Percentiles rank a stretch among this genome's conserved stretches.
phyloP scores from a whole-genome alignment of 2,113 vertebrate species.

The Pterocles orientalis region DNA sequence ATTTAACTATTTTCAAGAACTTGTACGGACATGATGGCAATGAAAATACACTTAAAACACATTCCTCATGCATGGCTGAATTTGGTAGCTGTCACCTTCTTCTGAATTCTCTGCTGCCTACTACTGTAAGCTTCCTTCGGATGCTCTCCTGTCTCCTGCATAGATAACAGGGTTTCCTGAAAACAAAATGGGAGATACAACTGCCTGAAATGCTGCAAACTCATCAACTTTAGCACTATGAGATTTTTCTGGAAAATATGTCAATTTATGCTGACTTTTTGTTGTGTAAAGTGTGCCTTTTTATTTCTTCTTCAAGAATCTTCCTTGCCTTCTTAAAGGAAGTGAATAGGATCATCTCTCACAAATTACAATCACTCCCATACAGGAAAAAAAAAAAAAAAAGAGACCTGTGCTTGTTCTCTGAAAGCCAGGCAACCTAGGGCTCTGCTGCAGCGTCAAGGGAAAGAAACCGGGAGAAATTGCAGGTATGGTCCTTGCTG shows the following conservation, averaged over 20 bases:
- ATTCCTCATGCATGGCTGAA: not conserved
- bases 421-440: not conserved
- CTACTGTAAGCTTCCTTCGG: not conserved
- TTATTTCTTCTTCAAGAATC: not conserved
- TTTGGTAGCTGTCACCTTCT: fast-evolving
- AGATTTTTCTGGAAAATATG: not conserved
- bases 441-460: not conserved
- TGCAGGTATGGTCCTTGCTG: not conserved
- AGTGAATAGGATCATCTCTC: constrained; percentile 41
- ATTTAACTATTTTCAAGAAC: not conserved
- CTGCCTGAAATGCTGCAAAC: not conserved
- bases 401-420: not conserved
- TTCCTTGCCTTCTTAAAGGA: not conserved
- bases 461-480: not conserved
- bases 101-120: not conserved
- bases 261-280: constrained; percentile 13
- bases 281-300: not conserved
- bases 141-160: not conserved
- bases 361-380: constrained; percentile 36
- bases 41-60: not conserved
- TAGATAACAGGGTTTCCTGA: not conserved
- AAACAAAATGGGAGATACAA: not conserved
- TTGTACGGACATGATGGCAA: not conserved
- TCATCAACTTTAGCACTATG: not conserved
- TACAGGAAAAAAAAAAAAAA: constrained; percentile 11